Base-by-base conservation (phyloP, 2,888 invertebrate species). In the Aproaerema taeniolella region DNA sequence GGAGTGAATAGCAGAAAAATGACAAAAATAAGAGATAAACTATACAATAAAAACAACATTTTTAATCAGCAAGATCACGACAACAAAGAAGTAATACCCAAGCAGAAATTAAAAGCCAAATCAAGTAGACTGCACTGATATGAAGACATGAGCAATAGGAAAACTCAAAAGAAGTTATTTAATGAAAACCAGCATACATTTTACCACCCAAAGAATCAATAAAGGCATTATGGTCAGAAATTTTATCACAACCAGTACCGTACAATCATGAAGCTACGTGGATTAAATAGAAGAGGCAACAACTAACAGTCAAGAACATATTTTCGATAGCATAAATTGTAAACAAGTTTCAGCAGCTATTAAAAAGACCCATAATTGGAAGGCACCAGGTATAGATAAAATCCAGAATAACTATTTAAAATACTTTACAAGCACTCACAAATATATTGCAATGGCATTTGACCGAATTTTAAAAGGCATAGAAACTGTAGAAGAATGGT, bases 91-190 rank as follows among this genome's bases (percentile, higher is more conserved):
- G 37, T 41, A 36, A 37, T 25, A 20, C 5, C 38, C 4, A 46
- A 41, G 24, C 39, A 43, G 26, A 41, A 14, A 37, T 29, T 46
- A 7, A 43, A 46, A 37, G 39, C 39, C n/a, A 9, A 39, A 26
- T 39, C 39, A 6, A 41, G 39, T 12, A 41, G 43, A 33, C 31
- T 46, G 1, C 37, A 33, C 17, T 7, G 43, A 16, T 43, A 41
- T 13, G 38, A 42, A 7, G 38, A 35, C 16, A 40, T 35, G 13
- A 38, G 16, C 31, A 35, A 17, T 1, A 42, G 29, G 2, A 42
- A 40, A 40, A 24, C 11, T 9, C 37, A 43, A 31, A 39, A 39
- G 26, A 41, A 31, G 32, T 8, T 28, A 24, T 42, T 20, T 8
- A 11, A 13, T 20, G 31, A 39, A 29, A 37, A 40, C 12, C 14